A percentile compares a stretch with the other conserved stretches of the same genome.
Conservation (phyloP, 1,140 invertebrate species). For the Drosophila malerkotliana region DNA sequence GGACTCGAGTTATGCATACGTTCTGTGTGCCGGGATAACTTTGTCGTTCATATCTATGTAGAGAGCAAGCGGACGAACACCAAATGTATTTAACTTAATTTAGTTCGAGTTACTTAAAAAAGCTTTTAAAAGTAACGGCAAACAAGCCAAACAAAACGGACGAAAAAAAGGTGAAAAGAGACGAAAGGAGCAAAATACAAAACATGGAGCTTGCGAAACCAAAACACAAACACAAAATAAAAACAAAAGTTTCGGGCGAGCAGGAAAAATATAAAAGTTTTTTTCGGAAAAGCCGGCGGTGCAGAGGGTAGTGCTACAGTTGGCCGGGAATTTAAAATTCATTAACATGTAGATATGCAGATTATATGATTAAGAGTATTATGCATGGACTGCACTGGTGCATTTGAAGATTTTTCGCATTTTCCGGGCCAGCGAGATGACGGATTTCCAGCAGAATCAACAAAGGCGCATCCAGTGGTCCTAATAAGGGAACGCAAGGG, state of each 20-base stretch:
- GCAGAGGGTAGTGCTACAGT: not conserved
- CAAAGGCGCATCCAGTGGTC: not conserved
- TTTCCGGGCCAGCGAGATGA: not conserved
- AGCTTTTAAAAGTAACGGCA: conserved; percentile 75
- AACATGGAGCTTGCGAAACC: conserved; percentile 37
- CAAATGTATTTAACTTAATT: conserved; percentile 77
- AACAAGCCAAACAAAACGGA: conserved; percentile 35
- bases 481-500: conserved; percentile 11
- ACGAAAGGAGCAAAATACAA: conserved; percentile 7
- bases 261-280: not conserved
- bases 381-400: not conserved
- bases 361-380: conserved; percentile 76
- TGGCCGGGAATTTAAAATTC: conserved; percentile 28
- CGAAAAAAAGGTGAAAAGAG: conserved; percentile 14
- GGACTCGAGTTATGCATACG: conserved; percentile 41
- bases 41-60: conserved; percentile 27
- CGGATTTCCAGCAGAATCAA: conserved; percentile 1
- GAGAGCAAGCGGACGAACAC: conserved; percentile 16
- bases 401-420: conserved; percentile 5
- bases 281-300: not conserved
- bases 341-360: conserved; percentile 81
- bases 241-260: conserved; percentile 19
- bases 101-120: conserved; percentile 80
- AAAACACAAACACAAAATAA: conserved; percentile 41
- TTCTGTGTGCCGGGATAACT: conserved; percentile 22